Evolutionary conservation across 2,888 invertebrate genomes (phyloP).

Genomic region (Platycheirus rosarum): DNA sequence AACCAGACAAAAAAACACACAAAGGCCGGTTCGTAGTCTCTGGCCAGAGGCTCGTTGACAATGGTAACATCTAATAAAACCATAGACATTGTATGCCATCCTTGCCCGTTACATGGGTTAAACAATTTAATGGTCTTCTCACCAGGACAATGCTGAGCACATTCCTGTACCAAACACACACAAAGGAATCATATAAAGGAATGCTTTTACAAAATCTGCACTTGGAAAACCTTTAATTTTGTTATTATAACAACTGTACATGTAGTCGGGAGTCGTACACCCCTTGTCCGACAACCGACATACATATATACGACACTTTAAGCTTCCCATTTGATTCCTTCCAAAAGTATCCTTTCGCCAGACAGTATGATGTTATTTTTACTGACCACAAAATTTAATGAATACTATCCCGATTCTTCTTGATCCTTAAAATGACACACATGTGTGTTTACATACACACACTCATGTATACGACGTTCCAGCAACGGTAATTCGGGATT

Average conservation of each 20-base stretch:
- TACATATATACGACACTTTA: conserved; percentile 4
- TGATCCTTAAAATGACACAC: conserved; percentile 35
- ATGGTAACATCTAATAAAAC: conserved; percentile 50
- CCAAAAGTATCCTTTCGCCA: no score
- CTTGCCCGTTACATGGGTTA: conserved; percentile 37
- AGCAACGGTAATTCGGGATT: conserved; percentile 43
- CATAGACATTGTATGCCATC: conserved; percentile 24
- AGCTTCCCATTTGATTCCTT: conserved; percentile 14
- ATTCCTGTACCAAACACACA: conserved; percentile 32
- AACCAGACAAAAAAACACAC: no score
- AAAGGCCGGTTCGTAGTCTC: conserved; percentile 5
- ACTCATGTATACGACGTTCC: neutral
- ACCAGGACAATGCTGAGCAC: neutral
- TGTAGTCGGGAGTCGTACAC: neutral
- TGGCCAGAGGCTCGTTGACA: conserved; percentile 34
- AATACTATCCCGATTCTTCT: conserved; percentile 63
- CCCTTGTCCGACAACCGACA: conserved; percentile 1
- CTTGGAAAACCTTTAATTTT: conserved; percentile 53
- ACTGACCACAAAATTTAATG: conserved; percentile 73
- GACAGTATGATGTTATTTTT: conserved; percentile 59
- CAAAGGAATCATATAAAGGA: conserved; percentile 13
- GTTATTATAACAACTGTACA: conserved; percentile 30
- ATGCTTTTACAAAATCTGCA: conserved; percentile 61
- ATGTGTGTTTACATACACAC: neutral
- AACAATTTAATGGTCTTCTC: conserved; percentile 57